phyloP scores from a whole-genome alignment of 23 tunicate species.

The Oikopleura albicans region DNA sequence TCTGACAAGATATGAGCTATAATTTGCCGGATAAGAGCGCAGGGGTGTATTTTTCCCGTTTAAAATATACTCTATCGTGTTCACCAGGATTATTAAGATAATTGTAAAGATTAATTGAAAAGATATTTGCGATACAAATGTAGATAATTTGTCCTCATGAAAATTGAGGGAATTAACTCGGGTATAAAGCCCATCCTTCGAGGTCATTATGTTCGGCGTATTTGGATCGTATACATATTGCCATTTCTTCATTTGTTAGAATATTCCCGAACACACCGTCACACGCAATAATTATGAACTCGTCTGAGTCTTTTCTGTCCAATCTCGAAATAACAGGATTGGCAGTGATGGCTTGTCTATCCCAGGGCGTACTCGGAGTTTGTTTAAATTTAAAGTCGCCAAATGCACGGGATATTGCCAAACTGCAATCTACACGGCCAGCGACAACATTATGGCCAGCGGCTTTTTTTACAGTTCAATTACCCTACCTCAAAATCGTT shows the following conservation, averaged over 20 bases:
- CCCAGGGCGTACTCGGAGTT: not conserved
- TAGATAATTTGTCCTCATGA: too few relatives aligned
- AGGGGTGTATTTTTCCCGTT: too few relatives aligned
- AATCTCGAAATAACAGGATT: not conserved
- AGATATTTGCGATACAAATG: too few relatives aligned
- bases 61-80: too few relatives aligned
- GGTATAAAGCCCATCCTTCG: too few relatives aligned
- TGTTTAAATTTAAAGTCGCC: not conserved
- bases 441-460: not conserved
- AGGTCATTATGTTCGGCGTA: not conserved
- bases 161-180: too few relatives aligned
- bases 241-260: not conserved
- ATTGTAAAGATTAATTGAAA: too few relatives aligned
- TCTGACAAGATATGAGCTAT: too few relatives aligned
- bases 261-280: not conserved
- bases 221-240: not conserved
- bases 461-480: too few relatives aligned
- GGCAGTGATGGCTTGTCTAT: not conserved
- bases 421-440: not conserved
- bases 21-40: too few relatives aligned
- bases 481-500: too few relatives aligned
- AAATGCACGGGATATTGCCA: not conserved
- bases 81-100: too few relatives aligned
- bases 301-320: not conserved
- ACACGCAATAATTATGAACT: not conserved